These are phyloP conservation scores for Hydra vulgaris DNA, from an alignment of 30 jellyfish, hydroid and myxozoan genomes.

Conservation along the genomic window DNA sequence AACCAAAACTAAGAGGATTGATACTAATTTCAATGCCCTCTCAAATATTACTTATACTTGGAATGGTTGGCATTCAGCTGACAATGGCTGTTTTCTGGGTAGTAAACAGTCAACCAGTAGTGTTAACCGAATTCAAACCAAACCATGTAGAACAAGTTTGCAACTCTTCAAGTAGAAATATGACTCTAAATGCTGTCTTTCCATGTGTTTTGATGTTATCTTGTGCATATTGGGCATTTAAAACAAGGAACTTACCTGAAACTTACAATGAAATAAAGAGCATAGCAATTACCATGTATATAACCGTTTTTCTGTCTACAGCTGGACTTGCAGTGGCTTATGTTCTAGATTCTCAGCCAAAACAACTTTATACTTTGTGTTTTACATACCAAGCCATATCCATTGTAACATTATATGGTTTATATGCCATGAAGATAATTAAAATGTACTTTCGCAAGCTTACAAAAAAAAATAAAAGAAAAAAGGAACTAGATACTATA, in stretches of 20 bases:
- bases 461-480: not conserved
- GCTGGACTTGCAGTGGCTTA: constrained; percentile 15
- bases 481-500: not conserved
- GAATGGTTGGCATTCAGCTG: constrained; percentile 53
- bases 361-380: constrained; percentile 15
- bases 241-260: constrained; percentile 82
- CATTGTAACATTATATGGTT: constrained; percentile 16
- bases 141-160: constrained; percentile 46
- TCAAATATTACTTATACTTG: constrained; percentile 64
- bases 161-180: constrained; percentile 34
- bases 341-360: not conserved
- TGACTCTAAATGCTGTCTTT: constrained; percentile 48
- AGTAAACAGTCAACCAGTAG: constrained; percentile 62
- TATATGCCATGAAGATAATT: constrained; percentile 24
- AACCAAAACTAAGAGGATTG: constrained; percentile 29
- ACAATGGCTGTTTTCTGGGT: constrained; percentile 75
- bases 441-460: not conserved
- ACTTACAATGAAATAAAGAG: constrained; percentile 80
- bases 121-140: constrained; percentile 23
- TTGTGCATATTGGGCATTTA: constrained; percentile 83
- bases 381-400: constrained; percentile 27
- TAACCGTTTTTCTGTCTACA: constrained; percentile 48
- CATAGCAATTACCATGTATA: constrained; percentile 86
- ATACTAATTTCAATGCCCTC: constrained; percentile 64
- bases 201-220: constrained; percentile 65